Evolutionary conservation across 2,888 invertebrate genomes (phyloP), one percentile per base, ranked within the genome.

Genomic region (Nomada ferruginata): DNA sequence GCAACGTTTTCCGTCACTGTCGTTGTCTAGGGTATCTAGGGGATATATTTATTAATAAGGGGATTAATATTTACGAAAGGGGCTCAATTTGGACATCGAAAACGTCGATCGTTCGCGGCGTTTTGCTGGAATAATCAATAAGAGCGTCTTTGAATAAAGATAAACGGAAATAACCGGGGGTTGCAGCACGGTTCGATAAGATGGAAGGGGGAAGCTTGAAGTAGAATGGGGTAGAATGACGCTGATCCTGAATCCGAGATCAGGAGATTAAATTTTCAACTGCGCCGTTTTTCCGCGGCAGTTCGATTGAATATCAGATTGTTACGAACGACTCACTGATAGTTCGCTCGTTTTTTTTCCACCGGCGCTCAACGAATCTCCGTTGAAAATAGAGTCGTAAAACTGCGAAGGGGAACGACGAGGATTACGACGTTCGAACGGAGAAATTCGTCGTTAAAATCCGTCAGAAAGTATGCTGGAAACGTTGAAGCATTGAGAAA

Each of bases 291-390:
- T 18, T 5, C 44, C 15, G 7, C 18, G n/a, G 13, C 18, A 57
- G 15, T 59, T 50, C 47, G 20, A 57, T 57, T 44, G 57, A 57
- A 65, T 50, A 47, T 65, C 44, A 15, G 29, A 29, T 57, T 44
- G 55, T 64, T 55, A 29, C 55, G 44, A 44, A 47, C 26, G 47
- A 29, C 13, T 11, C 3, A n/a, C 60, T 15, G n/a, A 18, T 2
- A 18, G 26, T 29, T 53, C 10, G 18, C 18, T 53, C 44, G 42
- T 26, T 63, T 44, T 36, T 60, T 63, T 44, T 26, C 5, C 11
- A 20, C 69, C 29, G 9, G 11, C n/a, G n/a, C 42, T 61, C 63
- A 3, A 36, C 26, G 57, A 73, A 47, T 57, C 65, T 36, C 70
- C 11, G 2, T 36, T 50, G 20, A 52, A 55, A 73, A 57, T 36